phyloP scores from a whole-genome alignment of 64 coral and sea anemone species.

The Montipora efflorescens region DNA sequence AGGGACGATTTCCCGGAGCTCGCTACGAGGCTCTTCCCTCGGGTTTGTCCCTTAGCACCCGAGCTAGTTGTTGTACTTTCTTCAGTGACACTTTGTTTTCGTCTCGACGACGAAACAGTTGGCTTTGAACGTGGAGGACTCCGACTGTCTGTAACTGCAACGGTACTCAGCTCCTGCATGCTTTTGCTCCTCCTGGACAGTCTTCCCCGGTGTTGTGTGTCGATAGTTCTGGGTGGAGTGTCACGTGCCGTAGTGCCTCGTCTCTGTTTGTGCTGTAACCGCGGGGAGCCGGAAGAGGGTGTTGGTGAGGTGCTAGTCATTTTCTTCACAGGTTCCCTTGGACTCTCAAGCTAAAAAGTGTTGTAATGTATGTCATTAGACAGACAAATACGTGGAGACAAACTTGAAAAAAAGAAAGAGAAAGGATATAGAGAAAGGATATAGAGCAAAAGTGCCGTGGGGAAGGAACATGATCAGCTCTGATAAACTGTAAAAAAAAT shows the following conservation, averaged over 20 bases:
- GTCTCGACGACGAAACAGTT: conserved; percentile 8
- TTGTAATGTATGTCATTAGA: too few species aligned
- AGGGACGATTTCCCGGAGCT: conserved; percentile 30
- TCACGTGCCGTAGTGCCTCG: conserved; percentile 21
- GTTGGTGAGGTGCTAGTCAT: neutral
- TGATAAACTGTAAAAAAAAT: neutral
- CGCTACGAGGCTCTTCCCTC: neutral
- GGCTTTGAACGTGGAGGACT: conserved; percentile 29
- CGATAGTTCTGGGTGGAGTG: conserved; percentile 69
- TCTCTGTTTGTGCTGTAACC: conserved; percentile 1
- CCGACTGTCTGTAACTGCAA: neutral
- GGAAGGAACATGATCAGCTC: too few species aligned
- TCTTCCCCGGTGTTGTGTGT: conserved; percentile 34
- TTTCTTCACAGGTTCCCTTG: neutral
- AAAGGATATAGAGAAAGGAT: too few species aligned
- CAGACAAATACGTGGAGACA: too few species aligned
- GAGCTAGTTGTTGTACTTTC: neutral
- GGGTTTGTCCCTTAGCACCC: neutral
- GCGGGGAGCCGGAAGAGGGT: neutral
- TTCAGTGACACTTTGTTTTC: conserved; percentile 4
- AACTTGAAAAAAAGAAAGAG: too few species aligned
- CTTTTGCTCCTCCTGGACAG: conserved; percentile 55
- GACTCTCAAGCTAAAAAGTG: conserved; percentile 34
- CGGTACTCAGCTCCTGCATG: conserved; percentile 55
- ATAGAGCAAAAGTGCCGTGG: too few species aligned